Conservation (phyloP, 2,113 vertebrate species). For the Alexandromys fortis region DNA sequence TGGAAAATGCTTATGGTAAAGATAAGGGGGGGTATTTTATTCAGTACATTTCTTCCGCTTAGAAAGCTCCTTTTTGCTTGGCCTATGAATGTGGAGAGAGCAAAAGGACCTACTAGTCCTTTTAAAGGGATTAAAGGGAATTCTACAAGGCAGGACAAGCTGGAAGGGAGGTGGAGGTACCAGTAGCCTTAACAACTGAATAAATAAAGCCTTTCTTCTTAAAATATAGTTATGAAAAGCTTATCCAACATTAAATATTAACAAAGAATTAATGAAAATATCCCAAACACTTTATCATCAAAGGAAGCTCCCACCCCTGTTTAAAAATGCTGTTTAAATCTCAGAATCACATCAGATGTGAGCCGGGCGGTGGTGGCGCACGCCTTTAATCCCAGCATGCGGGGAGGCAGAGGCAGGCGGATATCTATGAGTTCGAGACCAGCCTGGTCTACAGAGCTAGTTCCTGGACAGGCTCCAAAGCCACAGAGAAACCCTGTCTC, state of each 20-base stretch:
- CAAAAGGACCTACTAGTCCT: neutral
- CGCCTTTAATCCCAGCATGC: too few relatives aligned
- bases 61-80: conserved; percentile 52
- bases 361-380: neutral
- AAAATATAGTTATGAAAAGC: conserved; percentile 62
- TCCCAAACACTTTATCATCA: conserved; percentile 19
- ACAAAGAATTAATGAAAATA: conserved; percentile 68
- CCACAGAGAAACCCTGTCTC: too few relatives aligned
- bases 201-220: conserved; percentile 46
- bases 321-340: conserved; percentile 62
- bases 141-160: conserved; percentile 52
- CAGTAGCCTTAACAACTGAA: conserved; percentile 19
- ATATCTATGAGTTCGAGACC: too few relatives aligned
- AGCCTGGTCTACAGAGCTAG: too few relatives aligned
- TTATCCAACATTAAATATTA: conserved; percentile 71
- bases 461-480: too few relatives aligned
- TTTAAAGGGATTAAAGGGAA: neutral
- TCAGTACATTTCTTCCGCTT: conserved; percentile 12
- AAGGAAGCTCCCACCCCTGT: neutral
- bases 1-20: conserved; percentile 30
- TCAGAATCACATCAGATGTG: conserved; percentile 56
- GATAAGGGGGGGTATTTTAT: conserved; percentile 8
- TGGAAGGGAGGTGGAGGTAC: neutral
- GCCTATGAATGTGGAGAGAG: conserved; percentile 42
- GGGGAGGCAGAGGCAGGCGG: too few relatives aligned